These are phyloP conservation scores for Vespertilio murinus DNA, from an alignment of 2,797 vertebrate genomes.

Conservation along the genomic window DNA sequence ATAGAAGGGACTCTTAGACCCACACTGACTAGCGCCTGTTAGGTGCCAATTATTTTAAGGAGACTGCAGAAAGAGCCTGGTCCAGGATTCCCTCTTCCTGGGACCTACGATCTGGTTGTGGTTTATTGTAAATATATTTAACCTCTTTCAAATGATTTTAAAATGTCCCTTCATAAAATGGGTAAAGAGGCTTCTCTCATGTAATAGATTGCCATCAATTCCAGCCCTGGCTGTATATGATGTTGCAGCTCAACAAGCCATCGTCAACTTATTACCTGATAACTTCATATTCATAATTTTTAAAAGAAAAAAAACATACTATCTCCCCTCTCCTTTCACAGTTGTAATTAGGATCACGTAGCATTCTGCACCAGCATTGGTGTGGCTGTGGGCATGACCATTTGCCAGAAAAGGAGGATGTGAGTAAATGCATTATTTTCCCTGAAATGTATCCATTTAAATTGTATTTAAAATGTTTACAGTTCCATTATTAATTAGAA, in stretches of 20 bases:
- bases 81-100: neutral
- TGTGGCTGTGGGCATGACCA: neutral
- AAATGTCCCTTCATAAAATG: neutral
- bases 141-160: neutral
- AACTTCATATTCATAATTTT: neutral
- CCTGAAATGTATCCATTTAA: neutral
- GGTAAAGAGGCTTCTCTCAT: neutral
- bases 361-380: neutral
- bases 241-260: neutral
- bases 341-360: neutral
- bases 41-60: neutral
- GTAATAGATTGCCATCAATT: neutral
- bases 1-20: neutral
- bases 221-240: neutral
- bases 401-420: neutral
- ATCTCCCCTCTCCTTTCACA: accelerated
- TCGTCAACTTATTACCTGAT: neutral
- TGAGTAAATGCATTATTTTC: neutral
- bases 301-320: neutral
- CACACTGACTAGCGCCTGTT: neutral
- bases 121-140: neutral
- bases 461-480: neutral
- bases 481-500: neutral
- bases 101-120: neutral
- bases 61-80: neutral